Evolutionary conservation across 2,888 invertebrate genomes (phyloP).

Genomic region (Drosophila bunnanda): DNA sequence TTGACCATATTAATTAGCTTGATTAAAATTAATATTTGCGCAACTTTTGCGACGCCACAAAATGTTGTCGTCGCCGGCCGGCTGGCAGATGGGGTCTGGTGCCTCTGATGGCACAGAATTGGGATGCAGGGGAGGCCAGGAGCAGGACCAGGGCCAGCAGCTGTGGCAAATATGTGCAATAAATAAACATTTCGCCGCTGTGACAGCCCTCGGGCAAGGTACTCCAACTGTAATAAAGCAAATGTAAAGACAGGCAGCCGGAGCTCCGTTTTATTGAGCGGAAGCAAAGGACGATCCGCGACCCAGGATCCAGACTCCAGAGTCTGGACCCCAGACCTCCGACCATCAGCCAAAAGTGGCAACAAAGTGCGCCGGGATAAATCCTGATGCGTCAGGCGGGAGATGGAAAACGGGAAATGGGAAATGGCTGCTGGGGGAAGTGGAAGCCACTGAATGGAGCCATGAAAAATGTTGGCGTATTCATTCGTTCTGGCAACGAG

Average conservation of each 20-base stretch:
- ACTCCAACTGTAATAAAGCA: slow-evolving; percentile 65
- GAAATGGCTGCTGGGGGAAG: slow-evolving; percentile 1
- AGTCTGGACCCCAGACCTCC: background rate
- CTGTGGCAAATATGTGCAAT: slow-evolving; percentile 53
- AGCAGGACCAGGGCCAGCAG: slow-evolving; percentile 4
- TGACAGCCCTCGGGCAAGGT: slow-evolving; percentile 59
- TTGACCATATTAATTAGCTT: slow-evolving; percentile 79
- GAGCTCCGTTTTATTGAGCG: slow-evolving; percentile 66
- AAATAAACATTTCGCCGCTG: slow-evolving; percentile 70
- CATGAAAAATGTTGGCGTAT: slow-evolving; percentile 74
- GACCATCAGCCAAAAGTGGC: slow-evolving; percentile 28
- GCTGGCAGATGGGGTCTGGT: background rate
- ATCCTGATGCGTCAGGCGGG: slow-evolving; percentile 61
- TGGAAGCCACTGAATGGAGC: slow-evolving; percentile 59
- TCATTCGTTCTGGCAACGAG: slow-evolving; percentile 53
- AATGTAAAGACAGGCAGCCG: slow-evolving; percentile 66
- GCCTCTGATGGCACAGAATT: slow-evolving; percentile 27
- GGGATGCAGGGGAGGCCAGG: slow-evolving; percentile 5
- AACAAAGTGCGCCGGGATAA: slow-evolving; percentile 58
- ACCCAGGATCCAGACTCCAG: slow-evolving; percentile 40
- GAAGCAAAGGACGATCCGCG: slow-evolving; percentile 48
- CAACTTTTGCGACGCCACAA: slow-evolving; percentile 46
- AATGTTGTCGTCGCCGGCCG: slow-evolving; percentile 37
- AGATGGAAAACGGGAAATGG: background rate
- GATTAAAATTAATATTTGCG: slow-evolving; percentile 77